These are phyloP conservation scores for Cylas formicarius DNA, from an alignment of 1,140 invertebrate species.

Conservation along the genomic window DNA sequence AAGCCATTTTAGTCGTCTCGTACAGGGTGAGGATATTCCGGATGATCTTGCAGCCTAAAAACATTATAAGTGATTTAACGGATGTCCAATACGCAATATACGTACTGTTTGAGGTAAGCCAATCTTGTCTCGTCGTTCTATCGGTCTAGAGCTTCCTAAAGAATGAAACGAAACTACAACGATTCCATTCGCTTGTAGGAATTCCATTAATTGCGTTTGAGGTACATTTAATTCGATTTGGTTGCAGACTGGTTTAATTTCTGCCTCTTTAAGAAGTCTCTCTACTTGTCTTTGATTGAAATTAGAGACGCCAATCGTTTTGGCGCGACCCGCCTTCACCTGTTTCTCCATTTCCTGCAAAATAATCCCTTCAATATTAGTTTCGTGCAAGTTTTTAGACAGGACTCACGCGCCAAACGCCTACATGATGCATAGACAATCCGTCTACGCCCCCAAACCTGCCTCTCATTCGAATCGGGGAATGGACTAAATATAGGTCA, in stretches of 20 bases:
- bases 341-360: constrained; percentile 64
- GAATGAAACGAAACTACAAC: constrained; percentile 75
- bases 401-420: background rate
- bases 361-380: constrained; percentile 7
- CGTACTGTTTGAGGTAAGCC: too few relatives aligned
- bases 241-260: constrained; percentile 61
- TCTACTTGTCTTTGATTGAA: constrained; percentile 63
- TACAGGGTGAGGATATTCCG: too few relatives aligned
- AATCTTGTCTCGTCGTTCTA: too few relatives aligned
- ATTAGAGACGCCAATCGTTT: constrained; percentile 68
- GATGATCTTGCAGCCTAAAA: too few relatives aligned
- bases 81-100: too few relatives aligned
- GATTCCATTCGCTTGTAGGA: constrained; percentile 64
- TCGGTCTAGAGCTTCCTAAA: constrained; percentile 64
- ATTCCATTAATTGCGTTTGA: constrained; percentile 65
- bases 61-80: too few relatives aligned
- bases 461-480: constrained; percentile 19
- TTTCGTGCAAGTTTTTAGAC: background rate
- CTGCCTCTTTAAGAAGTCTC: constrained; percentile 53
- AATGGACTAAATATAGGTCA: constrained; percentile 27
- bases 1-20: too few relatives aligned
- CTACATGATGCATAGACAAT: background rate
- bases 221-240: constrained; percentile 79
- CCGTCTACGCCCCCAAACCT: background rate
- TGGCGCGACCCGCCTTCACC: constrained; percentile 52